Evolutionary conservation across 64 coral and sea anemone species (phyloP).

Genomic region (Actinia tenebrosa): DNA sequence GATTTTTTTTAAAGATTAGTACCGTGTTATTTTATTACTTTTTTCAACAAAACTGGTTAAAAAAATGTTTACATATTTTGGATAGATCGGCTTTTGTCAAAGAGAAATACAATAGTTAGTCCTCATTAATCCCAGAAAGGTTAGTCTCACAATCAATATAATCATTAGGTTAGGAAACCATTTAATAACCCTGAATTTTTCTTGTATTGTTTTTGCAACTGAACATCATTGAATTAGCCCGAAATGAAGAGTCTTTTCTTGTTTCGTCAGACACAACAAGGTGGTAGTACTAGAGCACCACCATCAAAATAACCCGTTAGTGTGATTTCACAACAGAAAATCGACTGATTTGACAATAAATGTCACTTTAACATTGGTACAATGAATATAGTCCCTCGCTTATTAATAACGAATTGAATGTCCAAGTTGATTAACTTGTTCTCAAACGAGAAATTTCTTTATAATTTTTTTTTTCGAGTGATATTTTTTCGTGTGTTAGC

Average conservation of each 20-base stretch:
- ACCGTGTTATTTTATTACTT: background rate
- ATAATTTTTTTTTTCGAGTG: background rate
- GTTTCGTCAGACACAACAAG: background rate
- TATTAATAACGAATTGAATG: background rate
- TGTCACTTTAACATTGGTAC: background rate
- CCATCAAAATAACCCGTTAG: background rate
- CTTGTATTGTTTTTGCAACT: background rate
- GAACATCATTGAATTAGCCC: background rate
- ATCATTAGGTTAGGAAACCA: background rate
- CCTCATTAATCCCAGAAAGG: background rate
- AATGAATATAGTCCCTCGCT: background rate
- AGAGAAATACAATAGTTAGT: background rate
- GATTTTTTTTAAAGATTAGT: too few relatives aligned
- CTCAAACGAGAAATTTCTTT: background rate
- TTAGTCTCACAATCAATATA: background rate
- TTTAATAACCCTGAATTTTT: background rate
- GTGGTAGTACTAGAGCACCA: background rate
- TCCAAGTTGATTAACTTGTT: background rate
- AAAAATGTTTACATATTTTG: conserved; percentile 19
- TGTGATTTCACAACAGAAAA: background rate
- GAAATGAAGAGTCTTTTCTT: background rate
- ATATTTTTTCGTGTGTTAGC: background rate
- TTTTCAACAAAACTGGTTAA: background rate
- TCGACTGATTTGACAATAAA: background rate
- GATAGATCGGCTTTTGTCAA: conserved; percentile 19